These are phyloP conservation scores for Drosophila ezoana DNA, from an alignment of 2,888 invertebrate species.

Conservation along the genomic window DNA sequence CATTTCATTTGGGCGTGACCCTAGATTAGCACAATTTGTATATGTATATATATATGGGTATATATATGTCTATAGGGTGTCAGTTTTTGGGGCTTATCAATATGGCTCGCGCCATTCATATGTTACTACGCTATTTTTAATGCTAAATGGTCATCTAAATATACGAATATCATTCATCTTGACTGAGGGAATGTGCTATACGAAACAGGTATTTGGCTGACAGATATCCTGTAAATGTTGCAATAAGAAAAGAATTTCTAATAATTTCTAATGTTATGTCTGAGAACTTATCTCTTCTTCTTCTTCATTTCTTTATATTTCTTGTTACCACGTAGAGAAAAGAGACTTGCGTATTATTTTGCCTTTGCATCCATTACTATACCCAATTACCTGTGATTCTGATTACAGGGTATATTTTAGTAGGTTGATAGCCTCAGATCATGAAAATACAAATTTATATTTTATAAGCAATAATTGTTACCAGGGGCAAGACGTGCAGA, in stretches of 20 bases:
- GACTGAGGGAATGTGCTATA: slow-evolving; percentile 2
- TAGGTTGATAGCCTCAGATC: slow-evolving; percentile 49
- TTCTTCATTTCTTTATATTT: neutral
- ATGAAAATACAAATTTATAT: slow-evolving; percentile 42
- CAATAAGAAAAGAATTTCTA: no score
- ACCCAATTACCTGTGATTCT: neutral
- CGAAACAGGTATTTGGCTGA: neutral
- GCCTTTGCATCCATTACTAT: neutral
- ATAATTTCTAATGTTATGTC: neutral
- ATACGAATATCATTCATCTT: slow-evolving; percentile 24
- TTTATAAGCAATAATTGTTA: slow-evolving; percentile 34
- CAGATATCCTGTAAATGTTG: neutral
- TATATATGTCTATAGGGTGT: slow-evolving; percentile 8
- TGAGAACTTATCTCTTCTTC: no score
- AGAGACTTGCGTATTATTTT: neutral
- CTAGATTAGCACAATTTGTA: slow-evolving; percentile 41
- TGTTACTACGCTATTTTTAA: slow-evolving; percentile 64
- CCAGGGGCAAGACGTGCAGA: slow-evolving; percentile 21
- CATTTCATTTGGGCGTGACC: slow-evolving; percentile 46
- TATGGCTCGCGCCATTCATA: slow-evolving; percentile 70
- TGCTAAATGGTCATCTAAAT: slow-evolving; percentile 16
- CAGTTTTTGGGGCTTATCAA: slow-evolving; percentile 52
- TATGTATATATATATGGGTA: neutral
- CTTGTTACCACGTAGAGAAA: neutral
- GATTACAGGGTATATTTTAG: slow-evolving; percentile 20